A percentile compares a stretch with the other conserved stretches of the same genome.
Evolutionary conservation across 2,797 vertebrate species (phyloP).

Genomic region (Capromys pilorides): DNA sequence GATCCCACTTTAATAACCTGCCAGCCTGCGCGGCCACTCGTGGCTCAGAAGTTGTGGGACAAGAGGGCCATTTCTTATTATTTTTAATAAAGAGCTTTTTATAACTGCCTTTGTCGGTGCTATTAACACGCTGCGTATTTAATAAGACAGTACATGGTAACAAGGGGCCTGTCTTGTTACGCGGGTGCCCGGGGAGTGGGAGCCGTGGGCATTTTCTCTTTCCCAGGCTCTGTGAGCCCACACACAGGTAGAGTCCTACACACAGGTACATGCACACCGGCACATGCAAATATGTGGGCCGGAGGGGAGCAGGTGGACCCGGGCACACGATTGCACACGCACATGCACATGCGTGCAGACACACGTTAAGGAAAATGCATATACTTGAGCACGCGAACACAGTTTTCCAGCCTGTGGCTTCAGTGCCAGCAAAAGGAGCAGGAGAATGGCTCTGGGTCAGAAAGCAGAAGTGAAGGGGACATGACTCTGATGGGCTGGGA

Average conservation of each 20-base stretch:
- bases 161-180: conserved; percentile 48
- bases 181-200: rapidly evolving
- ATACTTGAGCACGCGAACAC: rapidly evolving
- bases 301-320: not conserved
- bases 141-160: conserved; percentile 62
- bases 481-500: not conserved
- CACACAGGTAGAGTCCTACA: rapidly evolving
- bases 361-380: rapidly evolving
- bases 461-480: not conserved
- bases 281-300: rapidly evolving
- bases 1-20: conserved; percentile 75
- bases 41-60: conserved; percentile 68
- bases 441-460: not conserved
- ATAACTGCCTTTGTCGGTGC: conserved; percentile 43
- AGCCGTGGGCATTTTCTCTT: not conserved
- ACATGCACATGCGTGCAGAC: rapidly evolving
- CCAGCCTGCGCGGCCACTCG: not conserved
- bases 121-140: conserved; percentile 72
- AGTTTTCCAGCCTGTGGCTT: not conserved
- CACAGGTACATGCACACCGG: rapidly evolving
- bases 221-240: rapidly evolving
- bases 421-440: rapidly evolving
- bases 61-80: conserved; percentile 70
- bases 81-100: conserved; percentile 72
- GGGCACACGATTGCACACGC: rapidly evolving